Evolutionary conservation across 2,888 invertebrate genomes (phyloP), one percentile per base, ranked within the genome.

Genomic region (Nomada ruficornis): DNA sequence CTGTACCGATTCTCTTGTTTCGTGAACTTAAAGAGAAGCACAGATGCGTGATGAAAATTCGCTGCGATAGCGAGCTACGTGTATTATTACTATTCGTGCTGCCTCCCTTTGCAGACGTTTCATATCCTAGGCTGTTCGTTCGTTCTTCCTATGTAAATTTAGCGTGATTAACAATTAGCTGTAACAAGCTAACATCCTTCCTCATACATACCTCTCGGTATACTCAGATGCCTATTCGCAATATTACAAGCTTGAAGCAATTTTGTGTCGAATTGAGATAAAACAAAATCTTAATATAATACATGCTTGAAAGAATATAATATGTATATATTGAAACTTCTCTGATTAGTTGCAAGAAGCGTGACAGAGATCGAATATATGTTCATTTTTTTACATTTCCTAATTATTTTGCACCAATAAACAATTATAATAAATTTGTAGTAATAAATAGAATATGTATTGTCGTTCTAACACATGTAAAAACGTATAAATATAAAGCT

Each of bases 151-250:
- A 87, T 87, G 87, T 77, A 88, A 87, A 88, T 87, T 74, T 62
- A 44, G 54, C 80, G 75, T 88, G 86, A 88, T 88, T 88, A 87
- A 82, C 88, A 88, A 87, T 88, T 88, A 88, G 82, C 80, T 86
- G 86, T 80, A 86, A 87, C 87, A 85, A 85, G 87, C 87, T 76
- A 75, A 71, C 83, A 77, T 50, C 74, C 72, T 54, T 68, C 42
- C 77, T 80, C 80, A 71, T 84, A 80, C 85, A 75, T 83, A 77
- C 79, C 77, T 54, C 73, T 50, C 47, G 71, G 54, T 74, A 72
- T 57, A 47, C 54, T 57, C 42, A 62, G 11, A 20, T 57, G 63
- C 20, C 50, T 74, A 74, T 75, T 62, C 71, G 5, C 23, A 29
- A 50, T 68, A 59, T 63, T 52, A 54, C 29, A 26, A 67, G 68